phyloP scores from a whole-genome alignment of 2,113 vertebrate species.

The Chunga burmeisteri region DNA sequence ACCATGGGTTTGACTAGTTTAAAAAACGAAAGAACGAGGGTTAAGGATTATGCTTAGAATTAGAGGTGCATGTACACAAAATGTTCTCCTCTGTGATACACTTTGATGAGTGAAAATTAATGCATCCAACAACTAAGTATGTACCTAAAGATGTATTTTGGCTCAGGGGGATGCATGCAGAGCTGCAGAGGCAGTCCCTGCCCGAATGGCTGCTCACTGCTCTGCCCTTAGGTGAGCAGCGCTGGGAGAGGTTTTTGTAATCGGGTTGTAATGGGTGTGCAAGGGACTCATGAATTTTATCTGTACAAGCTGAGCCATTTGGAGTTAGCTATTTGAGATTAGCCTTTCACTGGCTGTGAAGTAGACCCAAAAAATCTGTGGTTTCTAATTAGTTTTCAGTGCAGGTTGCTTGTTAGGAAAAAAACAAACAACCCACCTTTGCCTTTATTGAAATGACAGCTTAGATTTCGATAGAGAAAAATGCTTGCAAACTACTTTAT shows the following conservation, averaged over 20 bases:
- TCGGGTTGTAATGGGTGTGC: accelerated
- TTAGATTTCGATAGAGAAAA: neutral
- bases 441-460: neutral
- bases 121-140: neutral
- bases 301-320: neutral
- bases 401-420: neutral
- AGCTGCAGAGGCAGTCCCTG: neutral
- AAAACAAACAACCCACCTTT: neutral
- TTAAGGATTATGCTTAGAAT: neutral
- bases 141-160: neutral
- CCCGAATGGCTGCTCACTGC: accelerated
- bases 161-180: neutral
- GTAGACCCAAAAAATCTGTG: neutral
- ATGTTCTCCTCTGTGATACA: neutral
- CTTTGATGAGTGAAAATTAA: neutral
- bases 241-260: too few relatives aligned
- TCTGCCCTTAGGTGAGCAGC: neutral
- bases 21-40: accelerated
- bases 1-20: neutral
- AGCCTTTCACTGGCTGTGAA: neutral
- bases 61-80: neutral
- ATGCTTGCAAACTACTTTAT: neutral
- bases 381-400: neutral
- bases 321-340: neutral
- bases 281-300: neutral